Evolutionary conservation across 2,113 vertebrate genomes (phyloP).

Genomic region (Sinocyclocheilus rhinocerous): DNA sequence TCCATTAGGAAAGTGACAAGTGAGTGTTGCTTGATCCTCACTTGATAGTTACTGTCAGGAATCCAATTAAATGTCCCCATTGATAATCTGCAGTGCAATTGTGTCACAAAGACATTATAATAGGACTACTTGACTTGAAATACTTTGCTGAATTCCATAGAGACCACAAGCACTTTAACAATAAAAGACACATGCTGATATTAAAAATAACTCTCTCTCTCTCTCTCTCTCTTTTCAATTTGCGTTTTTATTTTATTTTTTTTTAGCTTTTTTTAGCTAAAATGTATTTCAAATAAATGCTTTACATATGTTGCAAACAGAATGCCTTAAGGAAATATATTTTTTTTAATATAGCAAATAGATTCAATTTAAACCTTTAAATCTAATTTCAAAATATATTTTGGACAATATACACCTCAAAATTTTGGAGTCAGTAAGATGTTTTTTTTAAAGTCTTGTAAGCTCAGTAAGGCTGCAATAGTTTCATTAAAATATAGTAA

Average conservation of each 20-base stretch:
- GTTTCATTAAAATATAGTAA: too few species aligned
- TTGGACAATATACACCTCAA: neutral
- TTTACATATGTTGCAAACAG: neutral
- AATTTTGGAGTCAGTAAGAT: neutral
- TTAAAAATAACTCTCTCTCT: neutral
- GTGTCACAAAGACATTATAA: neutral
- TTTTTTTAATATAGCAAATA: neutral
- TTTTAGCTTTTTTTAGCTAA: neutral
- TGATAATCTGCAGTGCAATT: neutral
- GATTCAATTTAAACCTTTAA: neutral
- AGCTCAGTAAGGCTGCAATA: neutral
- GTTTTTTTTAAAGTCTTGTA: neutral
- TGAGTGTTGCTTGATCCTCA: slow-evolving; percentile 3
- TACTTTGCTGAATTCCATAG: neutral
- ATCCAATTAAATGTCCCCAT: neutral
- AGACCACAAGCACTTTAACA: neutral
- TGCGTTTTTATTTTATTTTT: too few species aligned
- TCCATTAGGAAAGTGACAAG: neutral
- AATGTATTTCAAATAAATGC: neutral
- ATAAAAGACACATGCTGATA: neutral
- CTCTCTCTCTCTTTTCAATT: neutral
- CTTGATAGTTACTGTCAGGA: slow-evolving; percentile 3
- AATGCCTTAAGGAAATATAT: neutral
- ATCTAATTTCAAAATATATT: neutral
- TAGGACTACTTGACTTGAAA: neutral